A percentile compares a stretch with the other conserved stretches of the same genome.
Conservation (phyloP, 2,888 invertebrate genomes). For the Stomorhina lunata region DNA sequence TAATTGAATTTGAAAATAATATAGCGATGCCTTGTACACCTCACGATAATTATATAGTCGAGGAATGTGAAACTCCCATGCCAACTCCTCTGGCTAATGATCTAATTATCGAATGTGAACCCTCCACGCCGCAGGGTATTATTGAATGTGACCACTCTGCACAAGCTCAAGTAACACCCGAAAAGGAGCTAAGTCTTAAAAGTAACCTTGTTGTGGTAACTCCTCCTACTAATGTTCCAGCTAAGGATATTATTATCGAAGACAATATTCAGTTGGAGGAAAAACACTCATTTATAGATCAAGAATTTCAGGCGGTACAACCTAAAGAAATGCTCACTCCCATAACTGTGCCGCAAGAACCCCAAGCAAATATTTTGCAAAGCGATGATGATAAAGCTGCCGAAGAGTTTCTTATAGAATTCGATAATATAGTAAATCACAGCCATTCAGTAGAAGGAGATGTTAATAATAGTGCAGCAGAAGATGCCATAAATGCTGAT, state of each 20-base stretch:
- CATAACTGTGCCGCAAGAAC: neutral
- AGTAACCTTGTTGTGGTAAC: neutral
- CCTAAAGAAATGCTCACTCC: constrained; percentile 6
- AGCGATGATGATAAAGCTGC: constrained; percentile 50
- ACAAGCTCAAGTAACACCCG: constrained; percentile 20
- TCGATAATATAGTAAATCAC: constrained; percentile 60
- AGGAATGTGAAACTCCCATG: constrained; percentile 8
- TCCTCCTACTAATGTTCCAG: neutral
- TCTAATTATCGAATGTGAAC: constrained; percentile 48
- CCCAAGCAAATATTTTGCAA: constrained; percentile 6
- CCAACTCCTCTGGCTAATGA: constrained; percentile 18
- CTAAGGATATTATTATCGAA: constrained; percentile 25
- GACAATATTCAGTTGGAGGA: constrained; percentile 24
- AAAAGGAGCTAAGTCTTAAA: constrained; percentile 40
- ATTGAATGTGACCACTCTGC: constrained; percentile 40
- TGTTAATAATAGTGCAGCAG: neutral
- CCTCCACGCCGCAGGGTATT: constrained; percentile 27
- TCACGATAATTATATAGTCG: neutral
- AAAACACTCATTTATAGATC: constrained; percentile 23
- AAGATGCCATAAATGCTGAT: constrained; percentile 22
- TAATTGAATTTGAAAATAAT: neutral
- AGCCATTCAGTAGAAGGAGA: constrained; percentile 29
- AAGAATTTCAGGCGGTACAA: constrained; percentile 37
- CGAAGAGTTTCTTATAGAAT: constrained; percentile 59
- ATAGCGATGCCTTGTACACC: neutral